Percentiles rank a stretch among this genome's conserved stretches.
These are phyloP conservation scores for Tanytarsus gracilentus DNA, from an alignment of 2,888 invertebrate species.

Conservation along the genomic window DNA sequence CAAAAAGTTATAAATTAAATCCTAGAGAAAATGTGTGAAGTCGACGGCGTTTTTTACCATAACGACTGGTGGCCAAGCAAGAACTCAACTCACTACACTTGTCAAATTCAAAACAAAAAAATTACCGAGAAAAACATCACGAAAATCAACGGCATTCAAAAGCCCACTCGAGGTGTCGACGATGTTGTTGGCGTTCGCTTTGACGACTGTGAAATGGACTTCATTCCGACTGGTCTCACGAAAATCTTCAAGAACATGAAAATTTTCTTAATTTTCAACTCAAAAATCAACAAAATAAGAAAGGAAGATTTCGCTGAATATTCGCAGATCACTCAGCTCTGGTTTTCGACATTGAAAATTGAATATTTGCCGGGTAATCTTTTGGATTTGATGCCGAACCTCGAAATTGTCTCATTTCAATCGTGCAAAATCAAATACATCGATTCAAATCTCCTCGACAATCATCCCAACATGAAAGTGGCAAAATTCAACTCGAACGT, in stretches of 20 bases:
- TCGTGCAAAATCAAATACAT: not conserved
- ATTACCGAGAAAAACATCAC: not conserved
- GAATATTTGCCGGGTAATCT: not conserved
- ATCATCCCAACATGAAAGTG: not conserved
- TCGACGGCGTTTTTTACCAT: not conserved
- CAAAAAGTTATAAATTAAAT: no score
- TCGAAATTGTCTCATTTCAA: not conserved
- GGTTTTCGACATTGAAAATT: not conserved
- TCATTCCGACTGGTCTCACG: not conserved
- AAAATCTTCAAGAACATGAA: not conserved
- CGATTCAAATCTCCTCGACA: not conserved
- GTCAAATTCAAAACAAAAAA: not conserved
- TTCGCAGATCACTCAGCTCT: not conserved
- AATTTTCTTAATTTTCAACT: not conserved
- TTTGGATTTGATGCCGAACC: not conserved
- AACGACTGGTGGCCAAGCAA: not conserved
- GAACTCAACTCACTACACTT: not conserved
- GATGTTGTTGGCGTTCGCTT: not conserved
- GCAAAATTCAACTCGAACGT: not conserved
- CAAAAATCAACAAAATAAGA: not conserved
- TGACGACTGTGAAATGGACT: not conserved
- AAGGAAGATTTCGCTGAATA: not conserved
- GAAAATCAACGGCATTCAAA: not conserved
- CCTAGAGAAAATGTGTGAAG: no score
- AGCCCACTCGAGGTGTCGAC: no score